Percentiles rank a stretch among this genome's conserved stretches.
These are phyloP conservation scores for Schizothorax lantsangensis DNA, from an alignment of 2,797 vertebrate genomes.

Conservation along the genomic window DNA sequence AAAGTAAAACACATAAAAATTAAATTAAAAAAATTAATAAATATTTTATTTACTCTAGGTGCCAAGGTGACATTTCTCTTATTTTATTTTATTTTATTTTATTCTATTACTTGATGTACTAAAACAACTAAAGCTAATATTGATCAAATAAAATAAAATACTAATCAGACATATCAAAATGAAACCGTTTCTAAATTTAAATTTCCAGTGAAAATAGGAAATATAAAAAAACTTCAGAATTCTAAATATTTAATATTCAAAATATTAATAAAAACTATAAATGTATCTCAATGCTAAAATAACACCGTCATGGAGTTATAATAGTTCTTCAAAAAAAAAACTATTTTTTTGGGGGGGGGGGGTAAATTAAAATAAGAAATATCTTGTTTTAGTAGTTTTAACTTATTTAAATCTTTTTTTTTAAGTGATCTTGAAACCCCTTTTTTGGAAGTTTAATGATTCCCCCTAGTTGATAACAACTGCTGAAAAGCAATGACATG, in stretches of 20 bases:
- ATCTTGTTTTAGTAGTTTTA: neutral
- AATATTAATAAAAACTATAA: neutral
- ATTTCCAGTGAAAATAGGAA: neutral
- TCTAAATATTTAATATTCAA: neutral
- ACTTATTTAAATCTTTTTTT: neutral
- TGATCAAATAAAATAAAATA: too few relatives aligned
- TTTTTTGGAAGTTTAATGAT: neutral
- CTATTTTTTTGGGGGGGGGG: too few relatives aligned
- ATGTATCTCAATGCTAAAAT: neutral
- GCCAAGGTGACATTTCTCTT: too few relatives aligned
- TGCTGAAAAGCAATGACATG: neutral
- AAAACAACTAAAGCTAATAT: neutral
- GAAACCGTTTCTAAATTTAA: neutral
- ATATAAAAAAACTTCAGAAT: neutral
- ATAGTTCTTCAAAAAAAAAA: neutral
- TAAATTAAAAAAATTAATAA: neutral
- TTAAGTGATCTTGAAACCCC: neutral
- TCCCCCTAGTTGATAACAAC: neutral
- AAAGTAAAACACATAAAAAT: neutral
- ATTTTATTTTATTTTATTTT: too few relatives aligned
- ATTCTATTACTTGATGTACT: neutral
- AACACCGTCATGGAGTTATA: neutral
- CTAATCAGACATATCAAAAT: neutral
- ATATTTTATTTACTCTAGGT: too few relatives aligned
- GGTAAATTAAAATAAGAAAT: too few relatives aligned